Evolutionary conservation across 2,797 vertebrate species (phyloP), one percentile per base, ranked within the genome.

Genomic region (Sebastes nivosus): DNA sequence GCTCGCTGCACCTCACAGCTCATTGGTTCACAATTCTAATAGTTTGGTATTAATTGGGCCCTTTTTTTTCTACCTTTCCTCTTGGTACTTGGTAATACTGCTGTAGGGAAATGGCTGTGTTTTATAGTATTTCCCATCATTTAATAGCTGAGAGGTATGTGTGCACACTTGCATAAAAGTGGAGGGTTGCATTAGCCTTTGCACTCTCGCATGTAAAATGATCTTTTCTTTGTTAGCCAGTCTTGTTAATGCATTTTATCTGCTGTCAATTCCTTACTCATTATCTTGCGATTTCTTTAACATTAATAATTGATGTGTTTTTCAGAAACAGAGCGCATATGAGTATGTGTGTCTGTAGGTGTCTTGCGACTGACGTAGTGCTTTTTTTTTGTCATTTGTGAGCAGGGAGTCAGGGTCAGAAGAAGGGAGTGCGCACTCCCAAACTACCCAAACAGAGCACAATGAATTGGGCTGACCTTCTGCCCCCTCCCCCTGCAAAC

Each of bases 381-480:
- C 22, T 77, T 87, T 68, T 69, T 22, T 81, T 77, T 69, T 38
- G 67, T 76, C 3, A 9, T 89, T 90, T 79, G 72, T 76, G 91
- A 91, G 68, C 92, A 99, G 98, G 98, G 82, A 99, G 98, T 92
- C 98, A 99, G 96, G 97, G 98, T 85, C 98, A 99, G 83, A 99
- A 99, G 93, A 99, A 99, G 89, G 97, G 97, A 80, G 94, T 96
- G 36, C 95, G 98, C 8, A 97, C 97, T 67, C 97, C 97, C 55
- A 99, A 99, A 95, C 94, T 96, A 79, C 95, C 97, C 64, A 99
- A 99, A 91, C 98, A 98, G 91, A 96, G 95, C 74, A 97, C 98
- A 77, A 98, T 99, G 97, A 99, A 98, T 92, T 99, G 99, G 99
- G 96, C 97, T 55, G 98, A 99, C 84, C 96, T 99, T 66, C 96